Evolutionary conservation across 2,113 vertebrate genomes (phyloP).

Genomic region (Microtus montanus): DNA sequence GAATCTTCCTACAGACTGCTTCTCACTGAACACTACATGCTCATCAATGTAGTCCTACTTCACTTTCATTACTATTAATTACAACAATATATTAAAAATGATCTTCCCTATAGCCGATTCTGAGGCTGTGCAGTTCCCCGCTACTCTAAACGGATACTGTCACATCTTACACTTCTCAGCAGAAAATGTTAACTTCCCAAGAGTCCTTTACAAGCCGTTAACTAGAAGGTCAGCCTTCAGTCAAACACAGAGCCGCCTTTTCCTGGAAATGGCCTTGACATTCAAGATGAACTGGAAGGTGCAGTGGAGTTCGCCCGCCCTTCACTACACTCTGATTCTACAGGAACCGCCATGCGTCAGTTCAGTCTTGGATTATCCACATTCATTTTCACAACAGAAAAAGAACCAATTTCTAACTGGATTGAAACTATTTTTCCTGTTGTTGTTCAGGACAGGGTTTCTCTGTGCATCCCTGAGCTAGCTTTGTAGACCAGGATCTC

Average conservation of each 20-base stretch:
- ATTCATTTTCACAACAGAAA: slow-evolving; percentile 33
- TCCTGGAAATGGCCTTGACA: slow-evolving; percentile 42
- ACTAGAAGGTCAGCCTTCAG: slow-evolving; percentile 29
- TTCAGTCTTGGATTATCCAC: neutral
- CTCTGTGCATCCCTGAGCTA: no score
- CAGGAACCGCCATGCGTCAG: neutral
- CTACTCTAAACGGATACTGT: neutral
- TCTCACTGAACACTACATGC: neutral
- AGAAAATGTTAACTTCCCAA: slow-evolving; percentile 31
- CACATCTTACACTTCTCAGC: slow-evolving; percentile 24
- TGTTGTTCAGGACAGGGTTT: no score
- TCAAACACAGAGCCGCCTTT: neutral
- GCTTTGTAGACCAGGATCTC: no score
- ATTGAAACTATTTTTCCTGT: neutral
- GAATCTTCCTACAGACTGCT: neutral
- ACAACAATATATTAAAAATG: slow-evolving; percentile 1
- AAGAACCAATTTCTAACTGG: neutral
- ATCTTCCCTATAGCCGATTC: neutral
- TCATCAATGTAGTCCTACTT: neutral
- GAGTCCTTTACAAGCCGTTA: neutral
- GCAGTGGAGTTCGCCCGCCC: neutral
- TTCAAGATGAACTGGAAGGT: slow-evolving; percentile 7
- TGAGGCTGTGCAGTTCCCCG: neutral
- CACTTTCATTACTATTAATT: neutral
- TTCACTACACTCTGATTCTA: neutral